Percentiles rank a stretch among this genome's conserved stretches.
These are phyloP conservation scores for Germaria angustata DNA, from an alignment of 2,888 invertebrate species.

Conservation along the genomic window DNA sequence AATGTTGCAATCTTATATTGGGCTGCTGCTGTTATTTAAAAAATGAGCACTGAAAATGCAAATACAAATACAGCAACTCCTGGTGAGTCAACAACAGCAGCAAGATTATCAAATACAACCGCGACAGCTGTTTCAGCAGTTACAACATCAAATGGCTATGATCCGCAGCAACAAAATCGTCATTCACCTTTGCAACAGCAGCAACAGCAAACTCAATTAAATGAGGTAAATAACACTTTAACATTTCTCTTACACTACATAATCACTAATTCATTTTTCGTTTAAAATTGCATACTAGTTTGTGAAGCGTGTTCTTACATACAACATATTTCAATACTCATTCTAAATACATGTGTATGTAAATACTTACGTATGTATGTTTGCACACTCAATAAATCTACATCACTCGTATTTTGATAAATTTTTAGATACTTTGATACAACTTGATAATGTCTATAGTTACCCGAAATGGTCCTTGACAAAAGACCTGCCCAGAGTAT, in stretches of 20 bases:
- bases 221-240: conserved; percentile 74
- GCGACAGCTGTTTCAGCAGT: conserved; percentile 73
- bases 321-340: background rate
- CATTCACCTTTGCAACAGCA: conserved; percentile 73
- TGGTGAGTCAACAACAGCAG: conserved; percentile 69
- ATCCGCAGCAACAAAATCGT: conserved; percentile 72
- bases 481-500: too few relatives aligned
- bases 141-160: conserved; percentile 73
- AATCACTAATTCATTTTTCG: conserved; percentile 35
- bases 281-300: conserved; percentile 22
- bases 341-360: background rate
- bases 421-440: too few relatives aligned
- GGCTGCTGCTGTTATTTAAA: conserved; percentile 50
- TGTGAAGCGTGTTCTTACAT: background rate
- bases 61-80: conserved; percentile 65
- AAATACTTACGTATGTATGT: background rate
- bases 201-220: conserved; percentile 76
- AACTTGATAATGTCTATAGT: too few relatives aligned
- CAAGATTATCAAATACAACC: conserved; percentile 73
- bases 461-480: too few relatives aligned
- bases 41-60: conserved; percentile 71
- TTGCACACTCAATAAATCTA: too few relatives aligned
- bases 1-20: conserved; percentile 56
- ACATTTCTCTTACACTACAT: background rate
- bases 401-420: too few relatives aligned